These are phyloP conservation scores for Lucinisca nassula DNA, from an alignment of 2,888 invertebrate species.

Conservation along the genomic window DNA sequence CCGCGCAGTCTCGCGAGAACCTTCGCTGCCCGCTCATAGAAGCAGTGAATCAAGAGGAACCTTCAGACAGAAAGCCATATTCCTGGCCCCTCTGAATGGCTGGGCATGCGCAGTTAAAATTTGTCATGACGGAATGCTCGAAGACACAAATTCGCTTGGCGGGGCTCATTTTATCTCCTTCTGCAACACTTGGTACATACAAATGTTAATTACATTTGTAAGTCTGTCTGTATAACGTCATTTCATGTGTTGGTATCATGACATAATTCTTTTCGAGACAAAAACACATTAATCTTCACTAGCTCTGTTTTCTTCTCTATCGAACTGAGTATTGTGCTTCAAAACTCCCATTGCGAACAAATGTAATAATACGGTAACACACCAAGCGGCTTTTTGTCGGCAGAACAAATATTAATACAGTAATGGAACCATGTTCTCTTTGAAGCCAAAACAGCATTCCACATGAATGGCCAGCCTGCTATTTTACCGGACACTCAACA, in stretches of 20 bases:
- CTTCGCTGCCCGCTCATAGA: too few species aligned
- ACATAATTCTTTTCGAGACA: neutral
- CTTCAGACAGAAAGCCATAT: too few species aligned
- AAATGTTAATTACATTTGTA: neutral
- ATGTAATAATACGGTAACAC: neutral
- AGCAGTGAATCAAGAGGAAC: too few species aligned
- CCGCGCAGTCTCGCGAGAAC: too few species aligned
- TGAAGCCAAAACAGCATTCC: conserved; percentile 38
- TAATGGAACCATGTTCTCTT: conserved; percentile 64
- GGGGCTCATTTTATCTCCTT: too few species aligned
- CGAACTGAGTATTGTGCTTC: neutral
- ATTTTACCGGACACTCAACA: conserved; percentile 45
- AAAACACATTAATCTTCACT: neutral
- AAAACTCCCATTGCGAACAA: neutral
- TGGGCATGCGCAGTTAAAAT: too few species aligned
- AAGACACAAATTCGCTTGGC: too few species aligned
- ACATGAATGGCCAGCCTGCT: conserved; percentile 51
- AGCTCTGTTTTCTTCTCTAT: neutral
- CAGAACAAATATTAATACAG: conserved; percentile 73
- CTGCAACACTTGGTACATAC: too few species aligned
- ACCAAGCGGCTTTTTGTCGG: neutral
- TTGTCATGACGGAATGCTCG: too few species aligned
- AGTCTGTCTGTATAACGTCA: neutral
- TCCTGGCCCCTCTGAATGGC: too few species aligned
- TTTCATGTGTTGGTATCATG: neutral